Percentiles rank a stretch among this genome's conserved stretches.
Evolutionary conservation across 1,140 invertebrate species (phyloP).

Genomic region (Heliothis subflexa): DNA sequence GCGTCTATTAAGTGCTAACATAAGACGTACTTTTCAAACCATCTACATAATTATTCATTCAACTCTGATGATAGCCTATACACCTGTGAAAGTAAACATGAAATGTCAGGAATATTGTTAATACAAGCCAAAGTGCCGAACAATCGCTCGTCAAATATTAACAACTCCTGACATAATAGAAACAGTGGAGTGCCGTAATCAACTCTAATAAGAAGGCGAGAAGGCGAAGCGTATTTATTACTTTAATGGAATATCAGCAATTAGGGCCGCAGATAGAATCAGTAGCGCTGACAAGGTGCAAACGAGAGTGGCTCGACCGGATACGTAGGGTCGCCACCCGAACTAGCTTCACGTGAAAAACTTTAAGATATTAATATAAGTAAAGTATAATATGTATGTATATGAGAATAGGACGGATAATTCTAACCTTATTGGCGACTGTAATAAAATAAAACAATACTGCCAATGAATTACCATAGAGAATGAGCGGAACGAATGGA

Average conservation of each 20-base stretch:
- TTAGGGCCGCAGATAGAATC: slow-evolving; percentile 80
- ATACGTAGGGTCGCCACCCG: slow-evolving; percentile 63
- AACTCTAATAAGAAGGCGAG: slow-evolving; percentile 70
- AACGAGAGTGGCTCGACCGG: slow-evolving; percentile 81
- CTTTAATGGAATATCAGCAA: slow-evolving; percentile 85
- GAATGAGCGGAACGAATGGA: slow-evolving; percentile 80
- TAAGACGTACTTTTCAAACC: slow-evolving; percentile 48
- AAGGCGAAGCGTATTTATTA: slow-evolving; percentile 78
- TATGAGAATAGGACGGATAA: slow-evolving; percentile 21
- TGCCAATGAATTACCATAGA: slow-evolving; percentile 81
- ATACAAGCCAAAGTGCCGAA: slow-evolving; percentile 54
- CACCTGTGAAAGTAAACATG: slow-evolving; percentile 57
- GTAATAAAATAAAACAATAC: slow-evolving; percentile 82
- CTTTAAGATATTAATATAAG: slow-evolving; percentile 27
- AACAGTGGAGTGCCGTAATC: slow-evolving; percentile 67
- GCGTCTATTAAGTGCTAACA: slow-evolving; percentile 47
- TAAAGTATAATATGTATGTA: slow-evolving; percentile 41
- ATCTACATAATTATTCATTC: slow-evolving; percentile 55
- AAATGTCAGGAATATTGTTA: slow-evolving; percentile 60
- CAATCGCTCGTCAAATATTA: slow-evolving; percentile 65
- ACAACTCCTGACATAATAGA: slow-evolving; percentile 68
- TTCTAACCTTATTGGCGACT: slow-evolving; percentile 47
- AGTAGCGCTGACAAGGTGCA: slow-evolving; percentile 83
- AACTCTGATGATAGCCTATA: slow-evolving; percentile 55
- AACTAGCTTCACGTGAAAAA: slow-evolving; percentile 50